Evolutionary conservation across 2,797 vertebrate genomes (phyloP).

Genomic region (Gymnothorax reevesii): DNA sequence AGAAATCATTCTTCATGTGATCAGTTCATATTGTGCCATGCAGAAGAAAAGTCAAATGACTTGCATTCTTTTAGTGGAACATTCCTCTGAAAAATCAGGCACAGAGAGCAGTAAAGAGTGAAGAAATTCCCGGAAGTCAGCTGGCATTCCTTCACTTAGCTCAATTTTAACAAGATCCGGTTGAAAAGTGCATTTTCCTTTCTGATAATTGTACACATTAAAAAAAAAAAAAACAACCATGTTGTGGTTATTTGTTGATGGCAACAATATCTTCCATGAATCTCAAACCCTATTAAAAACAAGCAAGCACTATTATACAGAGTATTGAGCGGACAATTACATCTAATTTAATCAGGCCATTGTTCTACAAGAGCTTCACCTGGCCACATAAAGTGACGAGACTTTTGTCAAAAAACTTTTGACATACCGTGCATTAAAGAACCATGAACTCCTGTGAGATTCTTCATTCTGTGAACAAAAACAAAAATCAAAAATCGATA

Average conservation of each 20-base stretch:
- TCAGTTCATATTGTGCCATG: not conserved
- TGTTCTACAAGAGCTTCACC: not conserved
- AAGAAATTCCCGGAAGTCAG: conserved; percentile 9
- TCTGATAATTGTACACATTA: not conserved
- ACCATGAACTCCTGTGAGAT: conserved; percentile 58
- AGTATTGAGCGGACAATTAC: not conserved
- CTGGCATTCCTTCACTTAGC: not conserved
- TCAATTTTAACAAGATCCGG: not conserved
- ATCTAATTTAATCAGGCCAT: not conserved
- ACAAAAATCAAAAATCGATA: conserved; percentile 26
- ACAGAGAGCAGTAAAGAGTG: not conserved
- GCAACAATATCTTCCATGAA: not conserved
- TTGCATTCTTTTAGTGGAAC: not conserved
- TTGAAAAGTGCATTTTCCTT: not conserved
- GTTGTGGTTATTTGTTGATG: not conserved
- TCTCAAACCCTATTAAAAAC: not conserved
- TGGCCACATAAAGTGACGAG: not conserved
- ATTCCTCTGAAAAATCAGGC: conserved; percentile 18
- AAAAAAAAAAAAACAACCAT: not conserved
- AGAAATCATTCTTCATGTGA: conserved; percentile 11
- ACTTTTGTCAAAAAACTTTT: not conserved
- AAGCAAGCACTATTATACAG: too few relatives aligned
- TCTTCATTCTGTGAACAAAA: conserved; percentile 62
- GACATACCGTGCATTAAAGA: conserved; percentile 60
- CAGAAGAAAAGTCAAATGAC: not conserved